phyloP scores from a whole-genome alignment of 2,113 vertebrate species.

The Trogon surrucura region DNA sequence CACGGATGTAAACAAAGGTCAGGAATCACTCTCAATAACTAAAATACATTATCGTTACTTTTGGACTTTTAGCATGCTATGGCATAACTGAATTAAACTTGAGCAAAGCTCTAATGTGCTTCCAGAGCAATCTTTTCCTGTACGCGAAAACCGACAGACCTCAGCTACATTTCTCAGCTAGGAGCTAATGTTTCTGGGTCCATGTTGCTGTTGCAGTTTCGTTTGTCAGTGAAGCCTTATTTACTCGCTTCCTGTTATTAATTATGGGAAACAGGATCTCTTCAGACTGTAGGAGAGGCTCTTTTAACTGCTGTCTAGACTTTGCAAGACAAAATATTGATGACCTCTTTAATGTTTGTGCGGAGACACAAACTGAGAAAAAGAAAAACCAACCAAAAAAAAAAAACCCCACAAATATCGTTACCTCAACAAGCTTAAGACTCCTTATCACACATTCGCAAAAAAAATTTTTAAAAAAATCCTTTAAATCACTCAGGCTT shows the following conservation, averaged over 20 bases:
- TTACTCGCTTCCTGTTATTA: conserved; percentile 77
- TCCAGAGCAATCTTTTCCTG: neutral
- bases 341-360: conserved; percentile 60
- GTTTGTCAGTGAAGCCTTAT: conserved; percentile 71
- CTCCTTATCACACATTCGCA: conserved; percentile 38
- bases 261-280: conserved; percentile 73
- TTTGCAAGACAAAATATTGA: conserved; percentile 68
- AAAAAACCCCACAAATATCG: neutral
- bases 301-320: conserved; percentile 71
- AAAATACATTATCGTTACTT: neutral
- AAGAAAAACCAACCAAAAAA: neutral
- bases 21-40: conserved; percentile 3
- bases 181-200: conserved; percentile 29
- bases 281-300: conserved; percentile 54
- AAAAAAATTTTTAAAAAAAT: neutral
- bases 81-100: neutral
- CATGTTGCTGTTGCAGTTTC: conserved; percentile 44
- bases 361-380: conserved; percentile 44
- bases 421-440: conserved; percentile 31
- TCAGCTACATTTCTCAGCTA: conserved; percentile 9
- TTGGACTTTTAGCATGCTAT: neutral
- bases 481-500: conserved; percentile 35
- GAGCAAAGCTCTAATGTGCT: neutral
- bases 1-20: conserved; percentile 1
- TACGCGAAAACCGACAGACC: neutral